Evolutionary conservation across 2,888 invertebrate genomes (phyloP).

Genomic region (Eupithecia insigniata): DNA sequence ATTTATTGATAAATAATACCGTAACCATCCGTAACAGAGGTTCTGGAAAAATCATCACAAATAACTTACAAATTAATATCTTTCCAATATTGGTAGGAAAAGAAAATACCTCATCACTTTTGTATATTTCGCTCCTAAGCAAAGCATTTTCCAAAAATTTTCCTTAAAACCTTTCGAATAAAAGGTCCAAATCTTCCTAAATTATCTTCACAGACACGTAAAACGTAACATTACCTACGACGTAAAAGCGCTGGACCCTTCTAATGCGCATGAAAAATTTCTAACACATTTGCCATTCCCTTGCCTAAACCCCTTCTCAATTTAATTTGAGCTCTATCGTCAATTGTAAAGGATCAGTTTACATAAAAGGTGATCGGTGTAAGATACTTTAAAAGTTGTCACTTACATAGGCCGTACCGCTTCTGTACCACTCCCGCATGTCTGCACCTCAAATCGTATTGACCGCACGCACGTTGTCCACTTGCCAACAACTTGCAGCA

Average conservation of each 20-base stretch:
- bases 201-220: constrained; percentile 17
- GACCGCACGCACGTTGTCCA: too few species aligned
- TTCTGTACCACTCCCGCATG: background rate
- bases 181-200: constrained; percentile 1
- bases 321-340: constrained; percentile 2
- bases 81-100: background rate
- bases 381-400: background rate
- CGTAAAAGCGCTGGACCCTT: constrained; percentile 19
- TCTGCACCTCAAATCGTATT: background rate
- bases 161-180: background rate
- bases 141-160: background rate
- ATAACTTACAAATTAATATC: too few species aligned
- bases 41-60: too few species aligned
- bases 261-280: constrained; percentile 29
- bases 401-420: background rate
- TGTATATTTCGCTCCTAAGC: background rate
- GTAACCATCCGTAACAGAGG: too few species aligned
- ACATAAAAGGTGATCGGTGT: background rate
- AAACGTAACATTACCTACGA: constrained; percentile 19
- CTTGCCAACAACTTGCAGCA: too few species aligned
- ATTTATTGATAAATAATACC: too few species aligned
- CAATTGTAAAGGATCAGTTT: background rate
- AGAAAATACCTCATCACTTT: background rate
- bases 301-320: constrained; percentile 5
- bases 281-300: background rate